A percentile compares a stretch with the other conserved stretches of the same genome.
Evolutionary conservation across 2,113 vertebrate genomes (phyloP).

Genomic region (Sapayoa aenigma): DNA sequence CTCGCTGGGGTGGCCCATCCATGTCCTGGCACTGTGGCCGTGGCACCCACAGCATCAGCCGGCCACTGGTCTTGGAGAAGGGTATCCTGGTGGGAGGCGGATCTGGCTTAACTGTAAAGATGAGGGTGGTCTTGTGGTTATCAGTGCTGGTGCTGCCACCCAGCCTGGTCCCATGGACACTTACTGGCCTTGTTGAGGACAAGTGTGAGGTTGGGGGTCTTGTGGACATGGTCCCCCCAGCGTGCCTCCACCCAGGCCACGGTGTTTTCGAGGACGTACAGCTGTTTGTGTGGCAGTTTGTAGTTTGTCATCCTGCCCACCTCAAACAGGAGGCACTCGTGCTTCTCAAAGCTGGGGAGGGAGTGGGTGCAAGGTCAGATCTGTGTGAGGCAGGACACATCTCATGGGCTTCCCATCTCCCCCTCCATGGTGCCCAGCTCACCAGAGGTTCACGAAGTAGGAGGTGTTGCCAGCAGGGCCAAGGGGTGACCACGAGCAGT

Average conservation of each 20-base stretch:
- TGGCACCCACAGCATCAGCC: not conserved
- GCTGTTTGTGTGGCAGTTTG: accelerated
- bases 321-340: accelerated
- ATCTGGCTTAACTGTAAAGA: conserved; percentile 57
- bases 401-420: not conserved
- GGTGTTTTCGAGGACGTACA: not conserved
- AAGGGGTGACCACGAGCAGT: conserved; percentile 53
- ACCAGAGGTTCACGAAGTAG: conserved; percentile 68
- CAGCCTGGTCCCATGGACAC: accelerated
- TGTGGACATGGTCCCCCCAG: not conserved
- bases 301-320: accelerated
- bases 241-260: conserved; percentile 66
- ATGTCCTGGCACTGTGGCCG: accelerated
- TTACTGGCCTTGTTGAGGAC: conserved; percentile 43
- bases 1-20: accelerated
- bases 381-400: not conserved
- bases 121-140: accelerated
- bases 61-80: not conserved
- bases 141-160: accelerated
- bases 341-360: not conserved
- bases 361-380: accelerated
- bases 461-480: not conserved
- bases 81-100: accelerated
- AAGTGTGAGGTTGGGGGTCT: conserved; percentile 30
- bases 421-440: not conserved